These are phyloP conservation scores for Bostrychus sinensis DNA, from an alignment of 2,113 vertebrate species.

Conservation along the genomic window DNA sequence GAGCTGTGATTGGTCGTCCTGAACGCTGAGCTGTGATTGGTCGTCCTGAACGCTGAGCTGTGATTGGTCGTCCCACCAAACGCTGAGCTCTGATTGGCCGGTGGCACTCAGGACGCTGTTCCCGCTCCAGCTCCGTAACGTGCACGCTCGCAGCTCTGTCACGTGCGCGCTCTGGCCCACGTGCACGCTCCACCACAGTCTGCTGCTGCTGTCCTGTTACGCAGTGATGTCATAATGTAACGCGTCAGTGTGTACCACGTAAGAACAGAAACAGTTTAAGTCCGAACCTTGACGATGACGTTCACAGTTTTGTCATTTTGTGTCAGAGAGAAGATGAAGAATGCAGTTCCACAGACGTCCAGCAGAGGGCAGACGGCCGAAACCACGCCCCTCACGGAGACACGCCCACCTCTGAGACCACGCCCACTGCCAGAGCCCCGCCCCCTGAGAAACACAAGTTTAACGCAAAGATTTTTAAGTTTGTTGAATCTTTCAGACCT, in stretches of 20 bases:
- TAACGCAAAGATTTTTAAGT: too few species aligned
- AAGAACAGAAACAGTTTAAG: neutral
- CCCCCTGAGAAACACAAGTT: slow-evolving; percentile 25
- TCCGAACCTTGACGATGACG: slow-evolving; percentile 81
- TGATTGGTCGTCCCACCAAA: slow-evolving; percentile 25
- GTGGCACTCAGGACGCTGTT: slow-evolving; percentile 75
- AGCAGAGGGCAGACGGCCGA: slow-evolving; percentile 77
- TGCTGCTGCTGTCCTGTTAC: slow-evolving; percentile 70
- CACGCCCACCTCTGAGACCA: neutral
- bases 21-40: slow-evolving; percentile 28
- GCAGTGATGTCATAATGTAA: slow-evolving; percentile 4
- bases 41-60: slow-evolving; percentile 31
- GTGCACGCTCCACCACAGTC: slow-evolving; percentile 79
- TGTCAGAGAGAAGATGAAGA: slow-evolving; percentile 83
- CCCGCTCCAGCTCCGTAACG: slow-evolving; percentile 74
- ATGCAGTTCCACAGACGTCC: slow-evolving; percentile 72
- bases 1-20: slow-evolving; percentile 75
- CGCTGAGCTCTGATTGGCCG: slow-evolving; percentile 63
- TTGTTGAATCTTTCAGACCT: too few species aligned
- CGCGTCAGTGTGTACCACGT: neutral
- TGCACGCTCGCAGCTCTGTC: slow-evolving; percentile 77
- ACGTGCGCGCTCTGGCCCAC: slow-evolving; percentile 79
- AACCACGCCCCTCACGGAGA: slow-evolving; percentile 78
- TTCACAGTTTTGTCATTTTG: slow-evolving; percentile 51
- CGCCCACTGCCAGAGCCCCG: slow-evolving; percentile 27